These are phyloP conservation scores for Antheraea assamensis DNA, from an alignment of 2,888 invertebrate species.

Conservation along the genomic window DNA sequence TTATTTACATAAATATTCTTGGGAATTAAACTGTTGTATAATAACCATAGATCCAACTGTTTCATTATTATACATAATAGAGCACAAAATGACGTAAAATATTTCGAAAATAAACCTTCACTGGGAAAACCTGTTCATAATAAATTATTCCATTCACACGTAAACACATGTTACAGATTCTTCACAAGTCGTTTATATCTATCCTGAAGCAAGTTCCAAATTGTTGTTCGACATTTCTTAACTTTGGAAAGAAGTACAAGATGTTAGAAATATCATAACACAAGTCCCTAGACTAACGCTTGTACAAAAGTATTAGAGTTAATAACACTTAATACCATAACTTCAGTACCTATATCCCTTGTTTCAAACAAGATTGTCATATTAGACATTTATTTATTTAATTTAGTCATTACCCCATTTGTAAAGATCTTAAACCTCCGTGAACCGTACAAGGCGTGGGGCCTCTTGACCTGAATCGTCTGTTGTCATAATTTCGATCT, in stretches of 20 bases:
- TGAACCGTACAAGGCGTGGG: no score
- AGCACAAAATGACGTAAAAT: neutral
- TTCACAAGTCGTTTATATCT: neutral
- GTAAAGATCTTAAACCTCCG: no score
- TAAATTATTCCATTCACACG: neutral
- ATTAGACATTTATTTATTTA: neutral
- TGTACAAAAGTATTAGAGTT: neutral
- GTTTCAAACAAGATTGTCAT: neutral
- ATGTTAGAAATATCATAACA: neutral
- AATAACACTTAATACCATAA: neutral
- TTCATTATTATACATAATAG: neutral
- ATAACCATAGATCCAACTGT: neutral
- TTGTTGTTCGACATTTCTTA: neutral
- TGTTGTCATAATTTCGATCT: neutral
- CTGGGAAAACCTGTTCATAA: neutral
- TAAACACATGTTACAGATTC: constrained; percentile 7
- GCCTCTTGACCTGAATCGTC: no score
- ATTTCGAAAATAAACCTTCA: neutral
- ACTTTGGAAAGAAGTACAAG: neutral
- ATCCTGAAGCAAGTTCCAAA: neutral
- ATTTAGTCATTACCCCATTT: no score
- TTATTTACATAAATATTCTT: neutral
- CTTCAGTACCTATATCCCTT: neutral
- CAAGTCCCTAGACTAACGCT: neutral
- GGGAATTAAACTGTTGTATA: neutral